Evolutionary conservation across 2,113 vertebrate species (phyloP).

Genomic region (Menidia beryllina): DNA sequence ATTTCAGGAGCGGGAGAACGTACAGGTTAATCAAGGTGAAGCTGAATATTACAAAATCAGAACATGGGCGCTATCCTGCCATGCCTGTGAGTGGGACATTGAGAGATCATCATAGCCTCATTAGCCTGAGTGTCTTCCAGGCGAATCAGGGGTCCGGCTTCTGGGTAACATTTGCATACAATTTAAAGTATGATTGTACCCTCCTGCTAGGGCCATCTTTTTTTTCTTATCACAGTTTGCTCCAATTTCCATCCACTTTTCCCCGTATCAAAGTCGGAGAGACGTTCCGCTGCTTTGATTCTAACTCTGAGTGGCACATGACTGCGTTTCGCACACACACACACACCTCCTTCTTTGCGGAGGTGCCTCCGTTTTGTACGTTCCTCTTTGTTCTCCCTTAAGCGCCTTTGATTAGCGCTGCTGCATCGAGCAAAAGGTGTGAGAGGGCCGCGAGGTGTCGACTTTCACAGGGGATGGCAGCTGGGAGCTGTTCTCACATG

Average conservation of each 20-base stretch:
- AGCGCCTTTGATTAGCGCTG: conserved; percentile 78
- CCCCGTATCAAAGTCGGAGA: conserved; percentile 64
- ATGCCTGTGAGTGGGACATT: conserved; percentile 70
- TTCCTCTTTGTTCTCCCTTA: conserved; percentile 73
- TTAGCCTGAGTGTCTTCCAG: conserved; percentile 76
- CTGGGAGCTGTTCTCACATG: conserved; percentile 83
- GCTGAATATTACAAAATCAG: conserved; percentile 76
- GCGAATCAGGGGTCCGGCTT: conserved; percentile 74
- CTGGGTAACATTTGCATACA: conserved; percentile 80
- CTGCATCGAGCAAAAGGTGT: conserved; percentile 70
- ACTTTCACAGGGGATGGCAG: conserved; percentile 79
- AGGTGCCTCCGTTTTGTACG: conserved; percentile 67
- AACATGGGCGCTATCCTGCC: conserved; percentile 69
- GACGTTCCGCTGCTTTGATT: conserved; percentile 40
- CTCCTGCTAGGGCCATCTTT: conserved; percentile 74
- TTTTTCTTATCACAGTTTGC: conserved; percentile 74
- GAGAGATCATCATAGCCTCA: conserved; percentile 78
- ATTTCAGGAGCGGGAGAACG: conserved; percentile 54
- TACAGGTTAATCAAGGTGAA: conserved; percentile 80
- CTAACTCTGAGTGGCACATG: conserved; percentile 7
- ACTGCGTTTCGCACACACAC: conserved; percentile 51
- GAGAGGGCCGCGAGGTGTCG: conserved; percentile 77
- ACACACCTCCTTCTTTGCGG: conserved; percentile 55
- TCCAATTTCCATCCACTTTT: conserved; percentile 78
- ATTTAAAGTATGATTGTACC: conserved; percentile 75